A percentile compares a stretch with the other conserved stretches of the same genome.
Evolutionary conservation across 2,888 invertebrate genomes (phyloP).

Genomic region (Tetragnatha montana): DNA sequence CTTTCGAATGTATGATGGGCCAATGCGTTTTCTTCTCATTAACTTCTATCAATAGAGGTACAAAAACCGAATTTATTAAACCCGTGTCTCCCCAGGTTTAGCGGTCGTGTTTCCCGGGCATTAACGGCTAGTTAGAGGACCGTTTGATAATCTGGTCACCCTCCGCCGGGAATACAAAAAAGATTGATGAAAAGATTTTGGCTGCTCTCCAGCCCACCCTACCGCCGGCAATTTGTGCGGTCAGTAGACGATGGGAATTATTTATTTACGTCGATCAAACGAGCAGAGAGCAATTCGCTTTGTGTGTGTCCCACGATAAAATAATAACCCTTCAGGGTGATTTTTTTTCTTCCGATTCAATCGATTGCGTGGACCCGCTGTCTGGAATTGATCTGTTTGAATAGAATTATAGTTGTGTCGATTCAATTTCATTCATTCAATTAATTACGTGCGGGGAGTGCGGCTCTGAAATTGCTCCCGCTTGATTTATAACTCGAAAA

Average conservation of each 20-base stretch:
- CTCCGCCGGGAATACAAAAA: constrained; percentile 10
- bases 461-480: not conserved
- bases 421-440: not conserved
- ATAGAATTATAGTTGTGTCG: not conserved
- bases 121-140: constrained; percentile 27
- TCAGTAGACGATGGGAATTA: constrained; percentile 36
- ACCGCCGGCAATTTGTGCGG: constrained; percentile 1
- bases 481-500: not conserved
- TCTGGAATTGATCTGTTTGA: not conserved
- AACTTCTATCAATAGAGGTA: not conserved
- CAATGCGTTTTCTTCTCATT: not conserved
- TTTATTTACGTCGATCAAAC: constrained; percentile 37
- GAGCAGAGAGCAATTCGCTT: constrained; percentile 10
- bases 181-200: constrained; percentile 35
- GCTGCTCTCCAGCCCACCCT: constrained; percentile 22
- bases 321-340: not conserved
- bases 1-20: too few species aligned
- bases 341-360: not conserved
- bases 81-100: not conserved
- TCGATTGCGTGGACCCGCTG: not conserved
- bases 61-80: not conserved
- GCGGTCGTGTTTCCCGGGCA: constrained; percentile 13
- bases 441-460: not conserved
- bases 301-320: not conserved
- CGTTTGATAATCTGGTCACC: constrained; percentile 36